These are phyloP conservation scores for Ptilodon capucinus DNA, from an alignment of 2,888 invertebrate species.

Conservation along the genomic window DNA sequence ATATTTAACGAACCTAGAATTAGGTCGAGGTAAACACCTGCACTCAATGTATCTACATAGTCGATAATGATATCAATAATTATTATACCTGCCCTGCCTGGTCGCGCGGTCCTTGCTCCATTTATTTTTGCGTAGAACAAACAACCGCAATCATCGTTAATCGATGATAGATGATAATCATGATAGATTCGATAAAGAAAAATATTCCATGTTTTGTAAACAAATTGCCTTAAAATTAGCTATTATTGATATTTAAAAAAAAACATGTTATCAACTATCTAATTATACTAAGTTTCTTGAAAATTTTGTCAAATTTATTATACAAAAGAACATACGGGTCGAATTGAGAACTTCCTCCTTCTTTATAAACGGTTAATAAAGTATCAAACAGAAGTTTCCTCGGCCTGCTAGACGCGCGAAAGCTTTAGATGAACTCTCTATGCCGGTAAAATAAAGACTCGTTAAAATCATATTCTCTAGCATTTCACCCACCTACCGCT, in stretches of 20 bases:
- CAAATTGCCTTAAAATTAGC: too few relatives aligned
- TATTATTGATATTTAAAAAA: too few relatives aligned
- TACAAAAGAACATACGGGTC: too few relatives aligned
- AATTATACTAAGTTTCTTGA: too few relatives aligned
- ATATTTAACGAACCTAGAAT: constrained; percentile 48
- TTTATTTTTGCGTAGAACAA: constrained; percentile 20
- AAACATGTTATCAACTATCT: too few relatives aligned
- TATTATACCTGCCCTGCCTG: constrained; percentile 32
- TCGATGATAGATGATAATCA: background rate
- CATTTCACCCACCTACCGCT: too few relatives aligned
- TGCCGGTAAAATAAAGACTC: constrained; percentile 22
- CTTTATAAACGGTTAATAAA: too few relatives aligned
- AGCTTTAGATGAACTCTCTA: constrained; percentile 17
- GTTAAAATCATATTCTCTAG: constrained; percentile 25
- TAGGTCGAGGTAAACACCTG: constrained; percentile 46
- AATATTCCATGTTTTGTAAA: too few relatives aligned
- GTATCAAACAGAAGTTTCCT: constrained; percentile 1
- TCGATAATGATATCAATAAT: constrained; percentile 43
- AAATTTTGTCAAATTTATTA: too few relatives aligned
- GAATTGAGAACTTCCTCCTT: too few relatives aligned
- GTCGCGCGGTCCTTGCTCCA: constrained; percentile 39
- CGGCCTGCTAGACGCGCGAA: constrained; percentile 12
- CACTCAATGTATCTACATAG: constrained; percentile 29
- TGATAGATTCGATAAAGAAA: background rate
- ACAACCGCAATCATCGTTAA: constrained; percentile 8